These are phyloP conservation scores for Andricus curvator DNA, from an alignment of 2,888 invertebrate species.

Conservation along the genomic window DNA sequence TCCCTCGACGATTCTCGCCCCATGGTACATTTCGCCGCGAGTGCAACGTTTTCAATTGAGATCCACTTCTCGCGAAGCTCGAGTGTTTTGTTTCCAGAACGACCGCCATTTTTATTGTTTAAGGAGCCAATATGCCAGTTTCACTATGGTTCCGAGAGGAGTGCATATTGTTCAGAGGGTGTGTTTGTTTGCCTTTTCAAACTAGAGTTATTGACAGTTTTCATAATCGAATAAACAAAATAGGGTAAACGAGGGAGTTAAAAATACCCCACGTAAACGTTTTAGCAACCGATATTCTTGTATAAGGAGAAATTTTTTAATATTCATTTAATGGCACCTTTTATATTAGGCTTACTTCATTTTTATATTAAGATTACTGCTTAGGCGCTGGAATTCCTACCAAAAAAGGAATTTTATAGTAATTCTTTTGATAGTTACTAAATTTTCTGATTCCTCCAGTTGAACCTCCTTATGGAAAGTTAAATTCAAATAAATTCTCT, in stretches of 20 bases:
- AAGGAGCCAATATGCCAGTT: conserved; percentile 29
- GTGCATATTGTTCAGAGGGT: background rate
- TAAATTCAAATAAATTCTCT: too few relatives aligned
- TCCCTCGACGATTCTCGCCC: conserved; percentile 36
- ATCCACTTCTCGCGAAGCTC: conserved; percentile 45
- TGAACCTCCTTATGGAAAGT: too few relatives aligned
- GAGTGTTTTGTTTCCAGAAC: conserved; percentile 47
- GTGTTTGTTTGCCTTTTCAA: background rate
- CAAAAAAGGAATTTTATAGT: too few relatives aligned
- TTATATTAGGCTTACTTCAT: too few relatives aligned
- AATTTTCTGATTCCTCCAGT: too few relatives aligned
- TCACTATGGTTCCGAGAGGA: background rate
- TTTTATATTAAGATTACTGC: too few relatives aligned
- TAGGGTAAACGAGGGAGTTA: background rate
- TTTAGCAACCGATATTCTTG: too few relatives aligned
- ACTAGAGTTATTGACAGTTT: conserved; percentile 19
- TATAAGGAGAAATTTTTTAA: too few relatives aligned
- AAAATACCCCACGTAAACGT: too few relatives aligned
- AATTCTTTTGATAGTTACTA: too few relatives aligned
- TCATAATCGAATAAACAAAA: background rate
- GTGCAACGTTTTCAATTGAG: conserved; percentile 44
- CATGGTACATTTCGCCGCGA: conserved; percentile 15
- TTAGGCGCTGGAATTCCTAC: too few relatives aligned
- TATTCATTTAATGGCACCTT: too few relatives aligned
- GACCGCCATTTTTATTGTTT: conserved; percentile 31